Percentiles rank a stretch among this genome's conserved stretches.
Evolutionary conservation across 2,113 vertebrate genomes (phyloP).

Genomic region (Phyllopteryx taeniolatus): DNA sequence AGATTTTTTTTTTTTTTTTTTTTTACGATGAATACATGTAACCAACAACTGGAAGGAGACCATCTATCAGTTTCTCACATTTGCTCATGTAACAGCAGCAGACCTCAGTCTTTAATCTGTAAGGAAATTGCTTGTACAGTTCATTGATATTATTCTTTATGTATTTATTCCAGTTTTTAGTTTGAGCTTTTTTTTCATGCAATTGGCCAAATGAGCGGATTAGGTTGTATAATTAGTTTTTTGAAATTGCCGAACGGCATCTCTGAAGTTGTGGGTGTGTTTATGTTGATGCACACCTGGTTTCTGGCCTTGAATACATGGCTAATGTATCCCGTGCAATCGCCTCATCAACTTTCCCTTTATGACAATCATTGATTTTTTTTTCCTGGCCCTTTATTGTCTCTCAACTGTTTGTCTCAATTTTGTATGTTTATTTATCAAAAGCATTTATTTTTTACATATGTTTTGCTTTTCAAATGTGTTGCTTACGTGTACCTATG

Average conservation of each 20-base stretch:
- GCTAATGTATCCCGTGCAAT: constrained; percentile 50
- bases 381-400: constrained; percentile 30
- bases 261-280: constrained; percentile 20
- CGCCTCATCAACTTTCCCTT: constrained; percentile 45
- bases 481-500: constrained; percentile 40
- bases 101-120: constrained; percentile 30
- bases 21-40: constrained; percentile 7
- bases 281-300: constrained; percentile 23
- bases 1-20: background rate
- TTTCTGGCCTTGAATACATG: constrained; percentile 19
- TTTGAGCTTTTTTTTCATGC: background rate
- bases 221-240: background rate
- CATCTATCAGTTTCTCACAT: constrained; percentile 31
- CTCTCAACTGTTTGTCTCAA: constrained; percentile 13
- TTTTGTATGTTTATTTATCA: constrained; percentile 42
- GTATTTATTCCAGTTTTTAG: constrained; percentile 4
- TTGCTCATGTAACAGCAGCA: constrained; percentile 24
- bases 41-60: constrained; percentile 10
- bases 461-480: constrained; percentile 26
- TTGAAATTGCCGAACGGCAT: background rate
- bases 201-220: constrained; percentile 9
- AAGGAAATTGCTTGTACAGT: constrained; percentile 5
- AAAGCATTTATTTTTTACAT: constrained; percentile 37
- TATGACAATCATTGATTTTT: constrained; percentile 59
- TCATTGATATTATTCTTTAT: background rate